Evolutionary conservation across 2,113 vertebrate genomes (phyloP).

Genomic region (Ovis aries): DNA sequence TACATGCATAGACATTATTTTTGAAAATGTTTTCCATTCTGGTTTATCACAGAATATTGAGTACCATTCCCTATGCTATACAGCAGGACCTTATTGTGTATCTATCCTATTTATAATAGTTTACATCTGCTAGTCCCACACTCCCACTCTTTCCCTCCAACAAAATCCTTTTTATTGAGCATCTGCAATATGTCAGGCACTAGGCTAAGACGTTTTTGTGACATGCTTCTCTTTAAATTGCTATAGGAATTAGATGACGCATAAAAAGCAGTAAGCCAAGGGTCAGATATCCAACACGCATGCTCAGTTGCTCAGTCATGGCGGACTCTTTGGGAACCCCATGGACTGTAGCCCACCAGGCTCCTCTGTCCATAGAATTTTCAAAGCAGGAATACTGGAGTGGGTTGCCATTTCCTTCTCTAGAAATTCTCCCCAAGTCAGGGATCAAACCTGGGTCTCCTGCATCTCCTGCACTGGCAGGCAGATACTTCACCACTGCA

Average conservation of each 20-base stretch:
- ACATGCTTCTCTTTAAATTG: not conserved
- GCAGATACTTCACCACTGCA: not conserved
- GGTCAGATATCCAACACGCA: not conserved
- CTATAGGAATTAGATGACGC: not conserved
- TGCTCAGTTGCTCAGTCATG: rapidly evolving
- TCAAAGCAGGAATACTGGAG: not conserved
- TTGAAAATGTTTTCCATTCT: not conserved
- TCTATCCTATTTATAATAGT: not conserved
- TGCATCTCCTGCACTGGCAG: not conserved
- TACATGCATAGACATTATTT: not conserved
- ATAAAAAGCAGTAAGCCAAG: not conserved
- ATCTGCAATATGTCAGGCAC: not conserved
- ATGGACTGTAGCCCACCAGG: not conserved
- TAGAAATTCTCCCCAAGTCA: not conserved
- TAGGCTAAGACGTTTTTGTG: not conserved
- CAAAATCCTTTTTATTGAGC: not conserved
- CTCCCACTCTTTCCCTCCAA: not conserved
- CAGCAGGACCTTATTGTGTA: not conserved
- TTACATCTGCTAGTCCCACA: not conserved
- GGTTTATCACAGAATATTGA: not conserved
- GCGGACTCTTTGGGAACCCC: not conserved
- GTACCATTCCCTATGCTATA: not conserved
- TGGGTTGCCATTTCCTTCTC: not conserved
- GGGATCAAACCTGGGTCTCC: not conserved
- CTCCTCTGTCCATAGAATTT: not conserved